A percentile compares a stretch with the other conserved stretches of the same genome.
Evolutionary conservation across 2,888 invertebrate species (phyloP).

Genomic region (Trypoxylon attenuatum): DNA sequence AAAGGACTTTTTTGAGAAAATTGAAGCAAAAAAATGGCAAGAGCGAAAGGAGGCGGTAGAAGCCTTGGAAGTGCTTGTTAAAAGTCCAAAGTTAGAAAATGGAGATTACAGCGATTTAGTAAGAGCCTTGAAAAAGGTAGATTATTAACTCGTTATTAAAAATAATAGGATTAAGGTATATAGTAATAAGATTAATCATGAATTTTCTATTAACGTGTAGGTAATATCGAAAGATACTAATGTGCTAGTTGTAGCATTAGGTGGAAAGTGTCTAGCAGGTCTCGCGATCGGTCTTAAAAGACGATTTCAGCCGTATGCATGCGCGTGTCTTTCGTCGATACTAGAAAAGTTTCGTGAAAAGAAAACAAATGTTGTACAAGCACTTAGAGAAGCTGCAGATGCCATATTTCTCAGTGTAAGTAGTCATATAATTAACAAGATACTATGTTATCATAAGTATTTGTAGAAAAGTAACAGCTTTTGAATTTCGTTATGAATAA

Average conservation of each 20-base stretch:
- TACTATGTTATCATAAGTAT: no score
- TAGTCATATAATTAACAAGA: no score
- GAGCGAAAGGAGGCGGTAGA: conserved; percentile 96
- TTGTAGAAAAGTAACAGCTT: conserved; percentile 11
- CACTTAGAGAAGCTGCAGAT: conserved; percentile 93
- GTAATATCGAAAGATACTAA: conserved; percentile 96
- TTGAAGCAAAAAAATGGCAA: conserved; percentile 98
- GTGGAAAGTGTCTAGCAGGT: conserved; percentile 87
- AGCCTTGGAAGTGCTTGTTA: conserved; percentile 84
- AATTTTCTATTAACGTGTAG: conserved; percentile 71
- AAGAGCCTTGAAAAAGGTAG: conserved; percentile 89
- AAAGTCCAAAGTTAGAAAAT: conserved; percentile 89
- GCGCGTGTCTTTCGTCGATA: conserved; percentile 84
- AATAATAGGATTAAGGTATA: not conserved
- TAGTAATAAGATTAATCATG: not conserved
- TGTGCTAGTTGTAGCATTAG: conserved; percentile 92
- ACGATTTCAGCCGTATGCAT: conserved; percentile 90
- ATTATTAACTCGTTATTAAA: not conserved
- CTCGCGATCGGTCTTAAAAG: conserved; percentile 91
- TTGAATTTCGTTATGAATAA: not conserved
- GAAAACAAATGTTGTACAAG: conserved; percentile 91
- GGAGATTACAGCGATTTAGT: conserved; percentile 96
- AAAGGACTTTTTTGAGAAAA: conserved; percentile 95
- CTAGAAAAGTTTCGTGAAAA: conserved; percentile 99
- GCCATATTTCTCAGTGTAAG: conserved; percentile 87